Conservation (phyloP, 2,888 invertebrate species). For the Autographa pulchrina region DNA sequence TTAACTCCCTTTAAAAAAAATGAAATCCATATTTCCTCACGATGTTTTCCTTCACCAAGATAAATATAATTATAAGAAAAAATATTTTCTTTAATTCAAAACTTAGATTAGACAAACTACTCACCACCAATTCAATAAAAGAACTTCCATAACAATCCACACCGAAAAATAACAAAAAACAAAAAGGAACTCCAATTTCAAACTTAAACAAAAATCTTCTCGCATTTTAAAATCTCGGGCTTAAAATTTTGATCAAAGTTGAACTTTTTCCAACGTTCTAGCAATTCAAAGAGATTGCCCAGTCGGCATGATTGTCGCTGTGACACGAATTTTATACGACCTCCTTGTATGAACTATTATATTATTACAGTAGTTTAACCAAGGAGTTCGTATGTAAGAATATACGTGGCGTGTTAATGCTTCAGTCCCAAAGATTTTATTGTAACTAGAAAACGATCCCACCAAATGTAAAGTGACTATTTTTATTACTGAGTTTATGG, state of each 20-base stretch:
- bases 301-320: slow-evolving; percentile 58
- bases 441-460: slow-evolving; percentile 42
- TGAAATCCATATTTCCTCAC: too few relatives aligned
- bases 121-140: not conserved
- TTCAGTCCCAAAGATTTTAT: slow-evolving; percentile 68
- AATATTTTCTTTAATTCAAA: too few relatives aligned
- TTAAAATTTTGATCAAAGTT: slow-evolving; percentile 47
- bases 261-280: slow-evolving; percentile 38
- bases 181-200: slow-evolving; percentile 33
- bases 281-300: slow-evolving; percentile 53
- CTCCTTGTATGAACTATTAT: slow-evolving; percentile 62
- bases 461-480: slow-evolving; percentile 17
- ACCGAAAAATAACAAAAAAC: slow-evolving; percentile 21
- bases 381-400: too few relatives aligned
- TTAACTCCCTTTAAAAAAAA: too few relatives aligned
- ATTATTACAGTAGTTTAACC: too few relatives aligned
- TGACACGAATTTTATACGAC: slow-evolving; percentile 74
- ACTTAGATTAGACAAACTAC: not conserved
- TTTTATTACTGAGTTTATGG: slow-evolving; percentile 40
- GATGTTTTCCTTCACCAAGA: too few relatives aligned
- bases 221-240: slow-evolving; percentile 39
- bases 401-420: slow-evolving; percentile 66
- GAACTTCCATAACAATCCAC: not conserved
- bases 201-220: slow-evolving; percentile 38
- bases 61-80: too few relatives aligned